phyloP scores from a whole-genome alignment of 2,888 invertebrate species.

The Ichneumoninae sp. region DNA sequence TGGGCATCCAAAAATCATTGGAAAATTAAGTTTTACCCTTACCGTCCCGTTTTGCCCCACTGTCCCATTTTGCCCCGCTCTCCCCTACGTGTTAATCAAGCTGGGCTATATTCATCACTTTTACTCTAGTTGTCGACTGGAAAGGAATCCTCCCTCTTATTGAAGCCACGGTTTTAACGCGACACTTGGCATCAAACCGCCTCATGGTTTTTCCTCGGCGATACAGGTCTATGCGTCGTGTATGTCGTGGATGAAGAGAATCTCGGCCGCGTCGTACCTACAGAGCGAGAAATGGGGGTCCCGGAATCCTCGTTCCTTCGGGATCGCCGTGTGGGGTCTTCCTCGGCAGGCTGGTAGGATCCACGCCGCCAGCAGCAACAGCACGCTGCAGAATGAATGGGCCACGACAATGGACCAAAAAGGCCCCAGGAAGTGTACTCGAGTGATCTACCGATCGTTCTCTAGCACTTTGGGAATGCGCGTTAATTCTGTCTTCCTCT shows the following conservation, averaged over 20 bases:
- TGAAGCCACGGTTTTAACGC: slow-evolving; percentile 27
- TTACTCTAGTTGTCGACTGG: not conserved
- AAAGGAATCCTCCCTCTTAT: slow-evolving; percentile 16
- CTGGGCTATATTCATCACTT: no score
- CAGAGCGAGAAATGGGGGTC: slow-evolving; percentile 64
- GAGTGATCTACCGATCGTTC: slow-evolving; percentile 79
- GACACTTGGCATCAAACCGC: slow-evolving; percentile 37
- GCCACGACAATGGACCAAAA: slow-evolving; percentile 72
- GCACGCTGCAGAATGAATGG: slow-evolving; percentile 73
- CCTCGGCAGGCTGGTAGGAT: slow-evolving; percentile 68
- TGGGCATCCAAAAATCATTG: no score
- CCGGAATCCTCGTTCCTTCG: slow-evolving; percentile 72
- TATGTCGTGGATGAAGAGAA: slow-evolving; percentile 66
- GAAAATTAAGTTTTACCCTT: no score
- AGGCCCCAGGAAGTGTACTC: slow-evolving; percentile 81
- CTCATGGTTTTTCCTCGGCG: slow-evolving; percentile 31
- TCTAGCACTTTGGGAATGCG: slow-evolving; percentile 68
- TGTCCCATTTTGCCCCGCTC: no score
- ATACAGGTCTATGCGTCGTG: slow-evolving; percentile 52
- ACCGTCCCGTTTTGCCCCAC: no score
- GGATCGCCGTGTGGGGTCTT: slow-evolving; percentile 82
- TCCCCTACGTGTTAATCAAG: no score
- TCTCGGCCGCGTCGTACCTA: slow-evolving; percentile 70
- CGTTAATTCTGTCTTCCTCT: slow-evolving; percentile 65
- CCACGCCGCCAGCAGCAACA: slow-evolving; percentile 70